Evolutionary conservation across 2,113 vertebrate species (phyloP).

Genomic region (Cynopterus brachyotis): DNA sequence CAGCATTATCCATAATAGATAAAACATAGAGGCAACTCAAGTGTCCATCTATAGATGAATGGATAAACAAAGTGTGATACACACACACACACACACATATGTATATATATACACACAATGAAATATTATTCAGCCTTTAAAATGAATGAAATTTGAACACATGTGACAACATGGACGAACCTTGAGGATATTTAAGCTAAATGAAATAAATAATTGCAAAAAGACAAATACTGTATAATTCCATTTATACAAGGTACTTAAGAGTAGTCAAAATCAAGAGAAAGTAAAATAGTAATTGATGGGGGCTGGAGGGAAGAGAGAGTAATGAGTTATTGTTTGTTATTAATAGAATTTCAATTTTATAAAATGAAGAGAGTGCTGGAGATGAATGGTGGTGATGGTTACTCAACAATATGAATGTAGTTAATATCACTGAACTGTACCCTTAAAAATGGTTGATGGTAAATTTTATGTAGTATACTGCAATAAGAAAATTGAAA

Average conservation of each 20-base stretch:
- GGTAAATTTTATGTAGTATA: not conserved
- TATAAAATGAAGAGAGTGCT: not conserved
- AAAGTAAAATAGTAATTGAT: not conserved
- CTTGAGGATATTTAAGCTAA: not conserved
- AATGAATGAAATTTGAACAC: not conserved
- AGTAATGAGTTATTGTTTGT: not conserved
- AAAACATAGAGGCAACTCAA: not conserved
- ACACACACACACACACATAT: no score
- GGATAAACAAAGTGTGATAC: not conserved
- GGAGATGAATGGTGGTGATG: not conserved
- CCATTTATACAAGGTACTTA: not conserved
- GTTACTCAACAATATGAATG: not conserved
- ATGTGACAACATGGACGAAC: not conserved
- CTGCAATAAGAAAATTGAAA: not conserved
- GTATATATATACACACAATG: not conserved
- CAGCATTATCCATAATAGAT: not conserved
- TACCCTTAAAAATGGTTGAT: not conserved
- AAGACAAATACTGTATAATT: not conserved
- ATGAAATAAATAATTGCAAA: not conserved
- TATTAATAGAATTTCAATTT: not conserved
- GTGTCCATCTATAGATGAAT: not conserved
- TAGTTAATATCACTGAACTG: not conserved
- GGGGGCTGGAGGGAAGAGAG: not conserved
- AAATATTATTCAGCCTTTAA: not conserved
- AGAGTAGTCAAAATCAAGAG: not conserved